These are phyloP conservation scores for Turnix velox DNA, from an alignment of 2,113 vertebrate species.

Conservation along the genomic window DNA sequence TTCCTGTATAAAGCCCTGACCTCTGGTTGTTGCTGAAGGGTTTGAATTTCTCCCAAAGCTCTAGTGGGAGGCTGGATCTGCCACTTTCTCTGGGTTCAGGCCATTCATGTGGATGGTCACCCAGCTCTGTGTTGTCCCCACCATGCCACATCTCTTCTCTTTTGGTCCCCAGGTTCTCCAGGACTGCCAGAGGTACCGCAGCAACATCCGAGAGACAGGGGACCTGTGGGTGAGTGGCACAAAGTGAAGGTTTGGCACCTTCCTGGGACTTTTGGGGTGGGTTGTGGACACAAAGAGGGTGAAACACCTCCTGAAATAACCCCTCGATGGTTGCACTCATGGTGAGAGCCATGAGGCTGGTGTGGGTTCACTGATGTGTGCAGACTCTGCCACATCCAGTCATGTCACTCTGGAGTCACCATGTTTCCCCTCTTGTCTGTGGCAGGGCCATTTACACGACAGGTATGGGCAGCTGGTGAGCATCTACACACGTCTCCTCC, in stretches of 20 bases:
- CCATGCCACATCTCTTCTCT: accelerated
- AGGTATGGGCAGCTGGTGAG: conserved; percentile 88
- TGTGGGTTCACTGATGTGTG: accelerated
- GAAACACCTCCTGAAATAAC: not conserved
- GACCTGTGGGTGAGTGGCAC: conserved; percentile 85
- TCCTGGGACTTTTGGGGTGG: not conserved
- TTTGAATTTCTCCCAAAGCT: not conserved
- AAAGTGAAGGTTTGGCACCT: accelerated
- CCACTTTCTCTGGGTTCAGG: not conserved
- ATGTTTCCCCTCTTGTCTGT: accelerated
- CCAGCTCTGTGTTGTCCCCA: accelerated
- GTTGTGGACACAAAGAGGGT: accelerated
- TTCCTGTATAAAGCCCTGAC: accelerated
- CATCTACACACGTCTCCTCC: conserved; percentile 84
- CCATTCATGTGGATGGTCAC: accelerated
- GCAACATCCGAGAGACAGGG: conserved; percentile 86
- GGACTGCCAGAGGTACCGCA: conserved; percentile 92
- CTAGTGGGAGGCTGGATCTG: not conserved
- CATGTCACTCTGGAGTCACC: accelerated
- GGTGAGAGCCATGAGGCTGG: not conserved
- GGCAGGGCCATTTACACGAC: conserved; percentile 87
- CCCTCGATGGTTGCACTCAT: accelerated
- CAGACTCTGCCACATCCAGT: not conserved
- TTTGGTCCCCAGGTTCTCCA: conserved; percentile 82
- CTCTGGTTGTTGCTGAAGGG: not conserved